A percentile compares a stretch with the other conserved stretches of the same genome.
Evolutionary conservation across 2,888 invertebrate genomes (phyloP).

Genomic region (Noctuana brunneofusca): DNA sequence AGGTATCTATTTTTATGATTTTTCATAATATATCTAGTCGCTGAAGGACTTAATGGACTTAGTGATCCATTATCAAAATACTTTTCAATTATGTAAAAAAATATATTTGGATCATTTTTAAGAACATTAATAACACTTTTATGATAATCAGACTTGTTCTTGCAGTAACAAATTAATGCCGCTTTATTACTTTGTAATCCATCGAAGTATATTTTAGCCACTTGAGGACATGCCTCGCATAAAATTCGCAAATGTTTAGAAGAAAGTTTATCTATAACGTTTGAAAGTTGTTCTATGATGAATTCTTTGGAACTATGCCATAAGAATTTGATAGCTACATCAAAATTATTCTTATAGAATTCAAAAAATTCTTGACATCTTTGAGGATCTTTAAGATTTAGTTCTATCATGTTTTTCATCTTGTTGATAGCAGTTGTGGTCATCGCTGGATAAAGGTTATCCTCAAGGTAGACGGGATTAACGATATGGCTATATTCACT

Average conservation of each 20-base stretch:
- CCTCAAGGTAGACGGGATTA: constrained; percentile 59
- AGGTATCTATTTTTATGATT: constrained; percentile 51
- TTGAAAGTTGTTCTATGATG: constrained; percentile 47
- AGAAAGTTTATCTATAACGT: constrained; percentile 50
- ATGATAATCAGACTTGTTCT: constrained; percentile 42
- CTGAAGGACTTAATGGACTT: constrained; percentile 42
- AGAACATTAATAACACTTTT: constrained; percentile 51
- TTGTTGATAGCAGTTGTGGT: constrained; percentile 54
- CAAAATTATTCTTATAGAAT: constrained; percentile 51
- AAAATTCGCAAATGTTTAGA: constrained; percentile 53
- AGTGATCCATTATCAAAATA: constrained; percentile 45
- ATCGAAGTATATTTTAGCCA: constrained; percentile 55
- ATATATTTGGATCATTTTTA: constrained; percentile 51
- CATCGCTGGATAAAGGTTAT: constrained; percentile 59
- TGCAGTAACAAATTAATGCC: constrained; percentile 43
- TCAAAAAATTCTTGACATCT: constrained; percentile 58
- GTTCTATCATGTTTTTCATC: constrained; percentile 58
- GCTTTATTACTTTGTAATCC: constrained; percentile 44
- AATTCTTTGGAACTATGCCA: constrained; percentile 51
- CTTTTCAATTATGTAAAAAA: constrained; percentile 55
- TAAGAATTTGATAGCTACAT: constrained; percentile 54
- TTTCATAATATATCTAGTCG: constrained; percentile 53
- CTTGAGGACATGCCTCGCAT: constrained; percentile 52
- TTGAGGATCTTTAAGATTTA: constrained; percentile 47
- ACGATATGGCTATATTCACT: constrained; percentile 49